Percentiles rank a stretch among this genome's conserved stretches.
These are phyloP conservation scores for Drosophila paulistorum DNA, from an alignment of 1,140 invertebrate genomes.

Conservation along the genomic window DNA sequence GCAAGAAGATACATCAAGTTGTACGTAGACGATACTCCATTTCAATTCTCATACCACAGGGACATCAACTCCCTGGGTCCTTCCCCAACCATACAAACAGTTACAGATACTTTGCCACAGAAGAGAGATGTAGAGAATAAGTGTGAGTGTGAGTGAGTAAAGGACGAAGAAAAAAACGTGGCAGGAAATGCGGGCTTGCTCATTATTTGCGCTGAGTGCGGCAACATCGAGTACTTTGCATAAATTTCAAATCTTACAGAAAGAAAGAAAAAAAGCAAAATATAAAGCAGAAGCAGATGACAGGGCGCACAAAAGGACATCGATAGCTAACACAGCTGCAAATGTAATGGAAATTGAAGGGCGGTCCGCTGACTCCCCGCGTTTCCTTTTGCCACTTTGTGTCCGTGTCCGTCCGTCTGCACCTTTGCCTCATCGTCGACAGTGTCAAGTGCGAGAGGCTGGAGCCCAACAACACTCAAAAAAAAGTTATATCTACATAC, in stretches of 20 bases:
- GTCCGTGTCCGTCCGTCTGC: constrained; percentile 11
- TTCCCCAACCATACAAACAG: constrained; percentile 34
- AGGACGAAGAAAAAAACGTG: constrained; percentile 61
- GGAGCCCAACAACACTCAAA: constrained; percentile 38
- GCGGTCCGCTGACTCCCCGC: constrained; percentile 31
- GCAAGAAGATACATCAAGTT: constrained; percentile 68
- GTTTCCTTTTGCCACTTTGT: constrained; percentile 20
- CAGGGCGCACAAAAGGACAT: constrained; percentile 77
- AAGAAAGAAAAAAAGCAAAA: constrained; percentile 30
- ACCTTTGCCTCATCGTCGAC: constrained; percentile 49
- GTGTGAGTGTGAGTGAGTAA: neutral
- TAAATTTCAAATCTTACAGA: constrained; percentile 74
- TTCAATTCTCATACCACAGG: constrained; percentile 28
- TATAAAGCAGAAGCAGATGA: constrained; percentile 53
- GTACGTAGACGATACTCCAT: constrained; percentile 43
- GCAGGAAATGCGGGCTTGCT: constrained; percentile 80
- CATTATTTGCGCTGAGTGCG: constrained; percentile 79
- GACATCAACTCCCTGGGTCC: constrained; percentile 15
- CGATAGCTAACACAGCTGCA: constrained; percentile 71
- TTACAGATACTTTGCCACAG: constrained; percentile 39
- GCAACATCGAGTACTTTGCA: constrained; percentile 75
- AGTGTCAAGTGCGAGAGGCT: constrained; percentile 65
- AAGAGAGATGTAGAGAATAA: constrained; percentile 27
- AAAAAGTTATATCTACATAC: constrained; percentile 11
- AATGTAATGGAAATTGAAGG: constrained; percentile 81